A percentile compares a stretch with the other conserved stretches of the same genome.
phyloP scores from a whole-genome alignment of 2,113 vertebrate genomes.

The Grus americana region DNA sequence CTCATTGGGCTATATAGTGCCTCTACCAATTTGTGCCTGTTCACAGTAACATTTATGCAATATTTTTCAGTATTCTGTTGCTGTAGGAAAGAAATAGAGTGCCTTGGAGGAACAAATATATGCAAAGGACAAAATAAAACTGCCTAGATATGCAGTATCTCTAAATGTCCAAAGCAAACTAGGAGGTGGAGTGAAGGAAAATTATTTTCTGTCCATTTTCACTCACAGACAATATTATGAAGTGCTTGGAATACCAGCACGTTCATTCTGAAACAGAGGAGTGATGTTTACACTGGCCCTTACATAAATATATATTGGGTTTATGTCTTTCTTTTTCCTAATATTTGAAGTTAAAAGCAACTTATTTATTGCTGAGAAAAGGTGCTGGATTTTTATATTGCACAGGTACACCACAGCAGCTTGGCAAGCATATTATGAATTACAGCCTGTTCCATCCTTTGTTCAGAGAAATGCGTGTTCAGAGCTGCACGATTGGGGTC shows the following conservation, averaged over 20 bases:
- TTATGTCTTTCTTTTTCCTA: background rate
- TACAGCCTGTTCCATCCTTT: background rate
- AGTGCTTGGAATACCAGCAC: constrained; percentile 34
- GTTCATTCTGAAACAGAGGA: constrained; percentile 9
- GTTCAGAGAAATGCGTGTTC: background rate
- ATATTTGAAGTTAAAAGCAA: background rate
- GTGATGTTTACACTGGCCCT: background rate
- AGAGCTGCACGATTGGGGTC: background rate
- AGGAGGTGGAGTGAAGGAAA: background rate
- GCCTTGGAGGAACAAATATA: background rate
- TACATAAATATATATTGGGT: background rate
- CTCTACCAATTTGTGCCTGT: background rate
- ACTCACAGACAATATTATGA: constrained; percentile 20
- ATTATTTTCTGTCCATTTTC: background rate
- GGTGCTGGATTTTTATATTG: background rate
- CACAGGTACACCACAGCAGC: background rate
- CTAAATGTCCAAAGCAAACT: background rate
- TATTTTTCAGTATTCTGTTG: background rate
- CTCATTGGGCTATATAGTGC: background rate
- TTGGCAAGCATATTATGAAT: background rate
- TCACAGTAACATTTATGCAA: background rate
- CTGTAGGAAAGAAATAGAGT: background rate
- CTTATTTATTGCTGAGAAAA: constrained; percentile 1
- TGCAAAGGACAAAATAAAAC: background rate
- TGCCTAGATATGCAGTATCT: background rate